Conservation (phyloP, 2,113 vertebrate genomes). For the Petaurus breviceps region DNA sequence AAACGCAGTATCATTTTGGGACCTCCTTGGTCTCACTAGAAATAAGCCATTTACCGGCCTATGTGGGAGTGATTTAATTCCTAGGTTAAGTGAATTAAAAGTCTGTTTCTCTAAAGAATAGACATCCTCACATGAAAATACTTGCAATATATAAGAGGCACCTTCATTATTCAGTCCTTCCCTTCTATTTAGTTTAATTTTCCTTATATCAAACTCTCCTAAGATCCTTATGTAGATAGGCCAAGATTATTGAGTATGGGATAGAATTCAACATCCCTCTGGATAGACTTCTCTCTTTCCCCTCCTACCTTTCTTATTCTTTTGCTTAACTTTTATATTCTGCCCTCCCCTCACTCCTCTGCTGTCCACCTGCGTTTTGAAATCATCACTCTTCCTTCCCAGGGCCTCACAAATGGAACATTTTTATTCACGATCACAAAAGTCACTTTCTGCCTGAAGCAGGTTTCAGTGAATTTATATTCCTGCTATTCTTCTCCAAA, state of each 20-base stretch:
- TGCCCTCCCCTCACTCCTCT: not conserved
- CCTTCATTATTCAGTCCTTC: not conserved
- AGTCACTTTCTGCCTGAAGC: not conserved
- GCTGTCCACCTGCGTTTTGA: not conserved
- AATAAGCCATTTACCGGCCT: constrained; percentile 37
- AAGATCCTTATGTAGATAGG: not conserved
- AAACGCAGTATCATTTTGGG: not conserved
- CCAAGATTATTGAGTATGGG: not conserved
- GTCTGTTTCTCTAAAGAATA: not conserved
- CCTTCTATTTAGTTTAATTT: not conserved
- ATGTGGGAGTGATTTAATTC: not conserved
- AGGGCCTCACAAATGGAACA: constrained; percentile 26
- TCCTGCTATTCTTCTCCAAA: constrained; percentile 17
- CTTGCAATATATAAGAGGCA: not conserved
- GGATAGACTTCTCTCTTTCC: not conserved
- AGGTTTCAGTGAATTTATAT: constrained; percentile 4
- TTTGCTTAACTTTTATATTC: not conserved
- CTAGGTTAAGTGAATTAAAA: not conserved
- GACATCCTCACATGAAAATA: not conserved
- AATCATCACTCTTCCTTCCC: not conserved
- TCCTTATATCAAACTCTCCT: not conserved
- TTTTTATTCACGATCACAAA: constrained; percentile 23
- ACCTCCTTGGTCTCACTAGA: not conserved
- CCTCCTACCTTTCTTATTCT: not conserved
- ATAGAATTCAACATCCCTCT: not conserved